Percentiles rank a stretch among this genome's conserved stretches.
phyloP scores from a whole-genome alignment of 1,140 invertebrate species.

The Bursaphelenchus mucronatus region DNA sequence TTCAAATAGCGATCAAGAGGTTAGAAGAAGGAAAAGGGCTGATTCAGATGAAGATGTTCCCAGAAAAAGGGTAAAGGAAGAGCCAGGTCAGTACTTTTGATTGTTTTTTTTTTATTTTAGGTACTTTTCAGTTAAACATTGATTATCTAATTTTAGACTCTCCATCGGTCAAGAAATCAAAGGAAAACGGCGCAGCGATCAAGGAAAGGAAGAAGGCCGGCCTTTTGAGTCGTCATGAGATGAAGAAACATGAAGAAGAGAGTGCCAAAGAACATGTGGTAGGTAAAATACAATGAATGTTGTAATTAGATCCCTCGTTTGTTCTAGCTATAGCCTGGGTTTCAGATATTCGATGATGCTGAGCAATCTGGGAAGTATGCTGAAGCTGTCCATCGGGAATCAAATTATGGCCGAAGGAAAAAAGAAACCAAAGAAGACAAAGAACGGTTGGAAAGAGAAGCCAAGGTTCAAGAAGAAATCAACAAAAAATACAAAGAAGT shows the following conservation, averaged over 20 bases:
- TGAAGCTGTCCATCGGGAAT: constrained; percentile 30
- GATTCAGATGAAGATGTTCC: not conserved
- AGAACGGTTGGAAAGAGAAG: constrained; percentile 42
- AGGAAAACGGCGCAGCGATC: not conserved
- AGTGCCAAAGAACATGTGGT: constrained; percentile 6
- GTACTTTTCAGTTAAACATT: not conserved
- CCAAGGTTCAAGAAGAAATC: constrained; percentile 46
- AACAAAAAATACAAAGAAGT: constrained; percentile 39
- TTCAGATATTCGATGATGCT: not conserved
- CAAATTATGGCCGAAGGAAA: constrained; percentile 15
- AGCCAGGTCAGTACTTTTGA: not conserved
- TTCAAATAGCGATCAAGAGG: not conserved
- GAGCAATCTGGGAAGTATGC: constrained; percentile 36
- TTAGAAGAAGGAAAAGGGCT: not conserved
- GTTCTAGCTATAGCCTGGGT: not conserved
- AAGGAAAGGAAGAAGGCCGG: constrained; percentile 5
- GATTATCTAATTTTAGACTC: not conserved
- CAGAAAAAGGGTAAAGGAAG: not conserved
- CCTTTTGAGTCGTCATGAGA: constrained; percentile 17
- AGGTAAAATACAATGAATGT: not conserved
- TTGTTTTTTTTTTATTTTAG: not conserved
- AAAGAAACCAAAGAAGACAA: constrained; percentile 31
- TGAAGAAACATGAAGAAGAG: constrained; percentile 13
- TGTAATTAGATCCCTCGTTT: not conserved
- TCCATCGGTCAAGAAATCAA: not conserved